Evolutionary conservation across 2,113 vertebrate species (phyloP).

Genomic region (Clarias macrocephalus): DNA sequence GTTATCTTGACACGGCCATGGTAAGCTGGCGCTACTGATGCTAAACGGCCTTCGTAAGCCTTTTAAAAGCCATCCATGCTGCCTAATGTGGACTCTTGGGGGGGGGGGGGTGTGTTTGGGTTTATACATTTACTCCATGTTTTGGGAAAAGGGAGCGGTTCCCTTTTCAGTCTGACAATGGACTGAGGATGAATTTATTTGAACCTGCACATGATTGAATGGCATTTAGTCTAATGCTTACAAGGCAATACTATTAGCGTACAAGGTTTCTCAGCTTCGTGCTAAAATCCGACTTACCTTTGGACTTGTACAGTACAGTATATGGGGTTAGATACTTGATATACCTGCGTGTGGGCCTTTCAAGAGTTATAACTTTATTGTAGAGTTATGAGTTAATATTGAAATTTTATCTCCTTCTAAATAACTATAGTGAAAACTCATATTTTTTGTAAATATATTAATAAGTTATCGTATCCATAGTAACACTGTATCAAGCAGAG

Average conservation of each 20-base stretch:
- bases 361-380: not conserved
- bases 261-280: not conserved
- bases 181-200: constrained; percentile 51
- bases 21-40: constrained; percentile 75
- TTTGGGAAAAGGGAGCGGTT: constrained; percentile 59
- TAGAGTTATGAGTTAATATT: not conserved
- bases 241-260: not conserved
- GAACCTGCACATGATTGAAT: not conserved
- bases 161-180: constrained; percentile 60
- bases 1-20: constrained; percentile 80
- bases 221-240: not conserved
- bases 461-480: not conserved
- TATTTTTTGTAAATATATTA: no score
- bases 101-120: constrained; percentile 51
- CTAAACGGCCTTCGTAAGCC: constrained; percentile 79
- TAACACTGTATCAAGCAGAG: not conserved
- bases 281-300: not conserved
- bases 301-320: no score
- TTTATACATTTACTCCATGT: constrained; percentile 70
- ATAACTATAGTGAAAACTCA: not conserved
- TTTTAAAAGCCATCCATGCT: constrained; percentile 69
- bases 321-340: not conserved
- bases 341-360: not conserved
- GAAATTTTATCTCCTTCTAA: not conserved
- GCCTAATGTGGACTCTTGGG: constrained; percentile 71